Percentiles rank a stretch among this genome's conserved stretches.
Conservation (phyloP, 2,113 vertebrate species). For the Halcyon senegalensis region DNA sequence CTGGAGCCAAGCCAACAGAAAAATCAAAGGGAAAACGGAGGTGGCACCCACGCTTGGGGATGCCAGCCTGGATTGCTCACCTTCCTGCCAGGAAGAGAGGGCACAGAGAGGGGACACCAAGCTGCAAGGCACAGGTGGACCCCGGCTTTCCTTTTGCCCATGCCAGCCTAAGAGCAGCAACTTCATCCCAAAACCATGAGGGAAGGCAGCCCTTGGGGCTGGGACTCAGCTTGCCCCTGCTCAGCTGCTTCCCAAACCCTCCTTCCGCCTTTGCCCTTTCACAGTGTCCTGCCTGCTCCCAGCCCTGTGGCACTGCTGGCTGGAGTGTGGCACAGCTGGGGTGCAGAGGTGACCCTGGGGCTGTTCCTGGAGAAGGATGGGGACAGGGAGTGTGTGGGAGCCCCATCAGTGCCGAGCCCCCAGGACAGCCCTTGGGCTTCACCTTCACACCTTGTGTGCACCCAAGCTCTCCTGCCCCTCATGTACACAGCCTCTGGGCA, state of each 20-base stretch:
- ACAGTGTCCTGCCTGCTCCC: background rate
- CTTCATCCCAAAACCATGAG: background rate
- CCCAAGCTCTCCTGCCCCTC: background rate
- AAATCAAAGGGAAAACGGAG: background rate
- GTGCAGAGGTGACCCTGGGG: background rate
- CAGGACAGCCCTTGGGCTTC: accelerated
- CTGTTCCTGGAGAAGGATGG: background rate
- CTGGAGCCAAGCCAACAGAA: background rate
- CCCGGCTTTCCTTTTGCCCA: background rate
- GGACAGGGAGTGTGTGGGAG: background rate
- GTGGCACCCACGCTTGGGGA: background rate
- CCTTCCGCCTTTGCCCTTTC: background rate
- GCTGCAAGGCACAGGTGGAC: background rate
- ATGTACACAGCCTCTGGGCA: accelerated
- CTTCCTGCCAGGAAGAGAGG: background rate
- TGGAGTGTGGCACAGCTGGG: background rate
- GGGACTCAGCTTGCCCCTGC: background rate
- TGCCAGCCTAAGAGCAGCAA: background rate
- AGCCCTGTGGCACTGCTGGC: background rate
- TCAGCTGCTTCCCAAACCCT: background rate
- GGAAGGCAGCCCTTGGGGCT: background rate
- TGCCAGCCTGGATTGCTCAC: accelerated
- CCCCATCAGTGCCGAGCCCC: background rate
- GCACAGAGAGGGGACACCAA: accelerated
- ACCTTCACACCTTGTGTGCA: background rate